phyloP scores from a whole-genome alignment of 2,888 invertebrate species.

The Plusia festucae region DNA sequence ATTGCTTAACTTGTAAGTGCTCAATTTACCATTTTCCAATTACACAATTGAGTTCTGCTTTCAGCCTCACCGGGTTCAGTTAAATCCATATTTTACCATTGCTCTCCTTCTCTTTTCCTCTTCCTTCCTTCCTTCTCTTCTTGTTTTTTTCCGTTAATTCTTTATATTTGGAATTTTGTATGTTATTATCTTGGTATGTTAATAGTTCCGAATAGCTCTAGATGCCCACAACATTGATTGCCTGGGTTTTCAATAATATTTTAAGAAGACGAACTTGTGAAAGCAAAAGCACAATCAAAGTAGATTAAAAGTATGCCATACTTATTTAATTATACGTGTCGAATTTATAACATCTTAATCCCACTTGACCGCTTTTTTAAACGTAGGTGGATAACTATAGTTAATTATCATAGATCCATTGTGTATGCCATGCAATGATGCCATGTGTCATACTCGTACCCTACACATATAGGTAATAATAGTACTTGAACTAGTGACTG shows the following conservation, averaged over 20 bases:
- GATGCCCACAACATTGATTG: not conserved
- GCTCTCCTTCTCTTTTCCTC: too few species aligned
- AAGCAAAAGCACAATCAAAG: slow-evolving; percentile 26
- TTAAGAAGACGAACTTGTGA: not conserved
- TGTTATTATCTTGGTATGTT: slow-evolving; percentile 4
- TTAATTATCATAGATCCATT: slow-evolving; percentile 38
- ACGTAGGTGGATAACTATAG: slow-evolving; percentile 37
- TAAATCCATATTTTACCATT: too few species aligned
- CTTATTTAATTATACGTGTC: slow-evolving; percentile 35
- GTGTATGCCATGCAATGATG: too few species aligned
- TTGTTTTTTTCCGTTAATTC: not conserved
- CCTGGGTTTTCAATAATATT: not conserved
- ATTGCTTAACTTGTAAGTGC: too few species aligned
- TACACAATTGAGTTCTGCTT: too few species aligned
- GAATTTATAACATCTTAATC: slow-evolving; percentile 36
- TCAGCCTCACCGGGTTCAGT: too few species aligned
- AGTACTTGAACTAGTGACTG: slow-evolving; percentile 14
- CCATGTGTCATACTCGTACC: slow-evolving; percentile 35
- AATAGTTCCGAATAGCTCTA: not conserved
- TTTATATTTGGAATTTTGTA: not conserved
- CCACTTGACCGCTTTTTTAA: slow-evolving; percentile 35
- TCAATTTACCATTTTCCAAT: too few species aligned
- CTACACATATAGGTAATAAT: slow-evolving; percentile 16
- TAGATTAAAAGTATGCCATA: slow-evolving; percentile 36
- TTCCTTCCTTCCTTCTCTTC: too few species aligned